Evolutionary conservation across 2,888 invertebrate genomes (phyloP), one percentile per base, ranked within the genome.

Genomic region (Rotaria macrura): DNA sequence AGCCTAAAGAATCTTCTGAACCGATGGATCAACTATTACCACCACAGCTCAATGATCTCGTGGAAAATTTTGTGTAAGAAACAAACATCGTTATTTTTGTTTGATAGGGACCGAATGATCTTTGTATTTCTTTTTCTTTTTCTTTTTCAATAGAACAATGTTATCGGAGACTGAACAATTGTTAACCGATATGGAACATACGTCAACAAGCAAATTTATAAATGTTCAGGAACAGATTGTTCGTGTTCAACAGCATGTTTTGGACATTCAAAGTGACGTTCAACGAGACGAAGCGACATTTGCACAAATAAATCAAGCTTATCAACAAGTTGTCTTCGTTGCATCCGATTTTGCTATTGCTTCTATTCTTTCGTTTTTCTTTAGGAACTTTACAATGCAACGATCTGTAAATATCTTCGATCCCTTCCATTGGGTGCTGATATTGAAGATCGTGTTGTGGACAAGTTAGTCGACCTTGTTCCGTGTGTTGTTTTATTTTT

Each of bases 371-470:
- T 65, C n/a, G n/a, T n/a, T 74, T 23, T 38, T 40, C n/a, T 43
- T 10, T 43, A 79, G 79, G 79, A 79, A 43, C 43, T 79, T 40
- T 79, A 79, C 25, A 79, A 79, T 79, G 43, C 79, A n/a, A 79
- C 79, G 5, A 79, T 79, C 14, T 79, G 79, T 14, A 79, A 79
- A 43, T 79, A 79, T 79, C 43, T 79, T 43, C 40, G 43, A 43
- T 79, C 79, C 20, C n/a, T 79, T 10, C 79, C 79, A 79, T 79
- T 79, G n/a, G 79, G 79, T 79, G 79, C 79, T 79, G 79, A 79
- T 43, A 79, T 79, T 43, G 79, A 79, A 43, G 79, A 79, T 79
- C 79, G 79, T 25, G 79, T 79, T 79, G 79, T 79, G 23, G 43
- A 79, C n/a, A 79, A 79, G 79, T 79, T 43, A 43, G n/a, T 10